phyloP scores from a whole-genome alignment of 37 sponge, comb jelly and placozoan genomes.

The Haliclona indistincta region DNA sequence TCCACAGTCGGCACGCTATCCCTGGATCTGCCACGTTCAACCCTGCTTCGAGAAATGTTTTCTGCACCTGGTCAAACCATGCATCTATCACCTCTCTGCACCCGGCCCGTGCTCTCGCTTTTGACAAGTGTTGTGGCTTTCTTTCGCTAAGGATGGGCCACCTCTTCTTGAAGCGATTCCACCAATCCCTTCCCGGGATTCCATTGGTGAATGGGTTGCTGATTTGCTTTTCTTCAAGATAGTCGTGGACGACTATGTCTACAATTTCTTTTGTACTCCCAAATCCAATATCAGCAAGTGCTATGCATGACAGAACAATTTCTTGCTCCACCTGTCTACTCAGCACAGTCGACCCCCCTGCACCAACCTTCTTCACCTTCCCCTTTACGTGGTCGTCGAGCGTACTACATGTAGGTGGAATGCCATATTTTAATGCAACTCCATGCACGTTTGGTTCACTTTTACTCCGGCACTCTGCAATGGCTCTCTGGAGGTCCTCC shows the following conservation, averaged over 20 bases:
- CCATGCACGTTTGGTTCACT: too few species aligned
- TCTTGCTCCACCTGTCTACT: too few species aligned
- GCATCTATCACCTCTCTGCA: constrained; percentile 2
- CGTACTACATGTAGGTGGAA: too few species aligned
- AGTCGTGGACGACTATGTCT: constrained; percentile 35
- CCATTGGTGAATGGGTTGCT: constrained; percentile 37
- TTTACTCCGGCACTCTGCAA: too few species aligned
- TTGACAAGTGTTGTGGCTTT: constrained; percentile 28
- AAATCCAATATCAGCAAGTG: constrained; percentile 58
- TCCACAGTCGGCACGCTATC: constrained; percentile 33
- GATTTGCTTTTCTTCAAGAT: constrained; percentile 20
- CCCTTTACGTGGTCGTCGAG: too few species aligned
- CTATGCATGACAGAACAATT: constrained; percentile 40
- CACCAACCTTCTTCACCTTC: too few species aligned
- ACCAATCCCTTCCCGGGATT: constrained; percentile 55
- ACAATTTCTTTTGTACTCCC: constrained; percentile 45
- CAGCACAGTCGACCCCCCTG: too few species aligned
- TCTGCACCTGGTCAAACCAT: constrained; percentile 17
- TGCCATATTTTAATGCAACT: too few species aligned
- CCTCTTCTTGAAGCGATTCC: constrained; percentile 30
- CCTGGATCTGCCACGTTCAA: constrained; percentile 3
- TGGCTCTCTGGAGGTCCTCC: too few species aligned
- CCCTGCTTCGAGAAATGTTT: neutral
- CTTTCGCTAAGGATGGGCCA: constrained; percentile 34
- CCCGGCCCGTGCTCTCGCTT: constrained; percentile 12